Conservation (phyloP, 1,140 invertebrate species). For the Piezodorus guildinii region DNA sequence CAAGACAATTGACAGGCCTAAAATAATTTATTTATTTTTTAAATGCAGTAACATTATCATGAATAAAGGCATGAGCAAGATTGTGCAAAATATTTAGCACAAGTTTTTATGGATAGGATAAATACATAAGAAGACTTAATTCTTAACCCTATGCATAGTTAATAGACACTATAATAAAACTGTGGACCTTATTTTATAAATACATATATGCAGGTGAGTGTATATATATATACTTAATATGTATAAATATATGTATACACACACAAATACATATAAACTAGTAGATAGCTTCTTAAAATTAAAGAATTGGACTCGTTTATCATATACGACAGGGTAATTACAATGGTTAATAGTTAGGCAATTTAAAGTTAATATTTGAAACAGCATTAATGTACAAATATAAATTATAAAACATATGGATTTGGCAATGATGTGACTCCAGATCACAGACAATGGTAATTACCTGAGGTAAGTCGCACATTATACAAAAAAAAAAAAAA, state of each 20-base stretch:
- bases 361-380: too few relatives aligned
- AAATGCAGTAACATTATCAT: constrained; percentile 2
- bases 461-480: background rate
- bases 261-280: too few relatives aligned
- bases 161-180: background rate
- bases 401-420: background rate
- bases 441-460: background rate
- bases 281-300: background rate
- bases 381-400: too few relatives aligned
- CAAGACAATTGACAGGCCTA: constrained; percentile 2
- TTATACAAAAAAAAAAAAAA: too few relatives aligned
- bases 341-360: too few relatives aligned
- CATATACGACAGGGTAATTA: too few relatives aligned
- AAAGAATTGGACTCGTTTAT: background rate
- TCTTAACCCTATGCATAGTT: background rate
- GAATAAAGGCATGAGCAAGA: constrained; percentile 5
- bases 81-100: constrained; percentile 6
- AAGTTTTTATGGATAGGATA: background rate
- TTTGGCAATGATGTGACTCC: constrained; percentile 2
- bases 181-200: background rate
- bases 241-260: too few relatives aligned
- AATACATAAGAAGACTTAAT: background rate
- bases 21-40: background rate
- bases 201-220: too few relatives aligned
- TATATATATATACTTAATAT: too few relatives aligned